Percentiles rank a stretch among this genome's conserved stretches.
Evolutionary conservation across 1,140 invertebrate genomes (phyloP).

Genomic region (Caenorhabditis tropicalis): DNA sequence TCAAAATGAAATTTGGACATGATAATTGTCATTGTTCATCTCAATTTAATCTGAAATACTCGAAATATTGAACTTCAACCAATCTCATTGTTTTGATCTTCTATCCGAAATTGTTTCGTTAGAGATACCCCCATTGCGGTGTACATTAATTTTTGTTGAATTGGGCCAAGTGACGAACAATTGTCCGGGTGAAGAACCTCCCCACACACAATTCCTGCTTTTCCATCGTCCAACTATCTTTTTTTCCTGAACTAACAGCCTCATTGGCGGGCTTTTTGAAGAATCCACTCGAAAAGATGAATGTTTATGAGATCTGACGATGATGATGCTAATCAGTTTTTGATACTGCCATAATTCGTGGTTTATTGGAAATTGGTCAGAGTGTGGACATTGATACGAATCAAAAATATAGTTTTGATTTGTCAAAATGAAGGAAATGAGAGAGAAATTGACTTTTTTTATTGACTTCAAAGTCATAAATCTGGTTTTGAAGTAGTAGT

Average conservation of each 20-base stretch:
- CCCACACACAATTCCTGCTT: conserved; percentile 16
- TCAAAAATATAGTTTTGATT: no score
- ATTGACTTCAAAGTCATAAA: neutral
- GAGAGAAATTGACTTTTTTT: no score
- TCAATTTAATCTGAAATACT: no score
- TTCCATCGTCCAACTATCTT: neutral
- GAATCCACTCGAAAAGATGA: neutral
- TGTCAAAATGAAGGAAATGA: no score
- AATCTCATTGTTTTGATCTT: no score
- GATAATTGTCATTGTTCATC: no score
- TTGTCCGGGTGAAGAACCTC: no score
- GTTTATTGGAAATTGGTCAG: neutral
- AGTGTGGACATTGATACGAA: neutral
- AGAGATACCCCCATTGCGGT: neutral
- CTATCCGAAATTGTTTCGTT: no score
- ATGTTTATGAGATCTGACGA: neutral
- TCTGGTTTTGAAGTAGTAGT: neutral
- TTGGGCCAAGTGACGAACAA: neutral
- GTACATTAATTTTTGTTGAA: neutral
- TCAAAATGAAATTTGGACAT: no score
- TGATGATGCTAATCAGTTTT: conserved; percentile 33
- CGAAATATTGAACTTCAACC: no score
- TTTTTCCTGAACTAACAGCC: neutral
- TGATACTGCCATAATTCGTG: conserved; percentile 6
- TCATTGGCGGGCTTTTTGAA: conserved; percentile 31